A percentile compares a stretch with the other conserved stretches of the same genome.
Conservation (phyloP, 2,888 invertebrate species). For the Pandemis heparana region DNA sequence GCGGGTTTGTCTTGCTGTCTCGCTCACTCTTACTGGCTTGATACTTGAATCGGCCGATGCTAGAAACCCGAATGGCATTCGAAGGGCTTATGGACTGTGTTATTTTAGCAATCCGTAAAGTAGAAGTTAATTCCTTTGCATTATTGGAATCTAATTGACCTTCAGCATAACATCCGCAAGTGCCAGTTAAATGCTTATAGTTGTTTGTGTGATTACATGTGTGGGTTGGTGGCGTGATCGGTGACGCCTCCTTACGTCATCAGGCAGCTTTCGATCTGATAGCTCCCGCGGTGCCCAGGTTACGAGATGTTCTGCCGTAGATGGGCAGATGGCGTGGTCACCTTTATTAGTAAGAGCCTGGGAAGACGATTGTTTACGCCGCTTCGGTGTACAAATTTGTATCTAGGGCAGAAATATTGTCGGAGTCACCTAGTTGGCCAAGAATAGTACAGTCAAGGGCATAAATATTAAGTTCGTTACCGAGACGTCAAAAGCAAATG, state of each 20-base stretch:
- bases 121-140: not conserved
- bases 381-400: not conserved
- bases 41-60: too few species aligned
- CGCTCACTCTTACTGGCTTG: too few species aligned
- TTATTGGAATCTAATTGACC: not conserved
- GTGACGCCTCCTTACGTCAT: conserved; percentile 1
- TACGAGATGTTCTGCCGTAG: not conserved
- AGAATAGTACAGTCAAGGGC: too few species aligned
- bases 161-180: not conserved
- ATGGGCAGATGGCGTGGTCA: not conserved
- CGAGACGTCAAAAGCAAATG: too few species aligned
- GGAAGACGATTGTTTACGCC: not conserved
- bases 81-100: too few species aligned
- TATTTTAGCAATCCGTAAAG: not conserved
- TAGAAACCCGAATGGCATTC: too few species aligned
- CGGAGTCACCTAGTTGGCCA: too few species aligned
- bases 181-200: not conserved
- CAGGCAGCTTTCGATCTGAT: not conserved
- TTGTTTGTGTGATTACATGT: not conserved
- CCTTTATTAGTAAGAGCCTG: not conserved
- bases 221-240: not conserved
- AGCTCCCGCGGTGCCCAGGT: not conserved
- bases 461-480: too few species aligned
- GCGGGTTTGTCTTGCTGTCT: too few species aligned
- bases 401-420: too few species aligned